These are phyloP conservation scores for Blomia tropicalis DNA, from an alignment of 2,888 invertebrate species.

Conservation along the genomic window DNA sequence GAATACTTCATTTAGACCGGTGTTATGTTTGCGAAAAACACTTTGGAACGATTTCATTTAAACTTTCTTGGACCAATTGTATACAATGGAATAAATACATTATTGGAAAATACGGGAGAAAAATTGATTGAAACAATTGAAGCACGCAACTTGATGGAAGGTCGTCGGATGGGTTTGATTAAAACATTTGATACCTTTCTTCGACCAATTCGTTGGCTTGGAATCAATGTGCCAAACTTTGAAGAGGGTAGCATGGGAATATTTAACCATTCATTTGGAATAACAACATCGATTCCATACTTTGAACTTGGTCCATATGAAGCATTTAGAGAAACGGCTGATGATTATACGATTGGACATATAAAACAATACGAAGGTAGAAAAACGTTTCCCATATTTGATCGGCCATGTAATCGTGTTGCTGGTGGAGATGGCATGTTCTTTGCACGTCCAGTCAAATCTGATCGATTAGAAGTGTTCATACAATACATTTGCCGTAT, in stretches of 20 bases:
- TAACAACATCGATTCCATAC: constrained; percentile 1
- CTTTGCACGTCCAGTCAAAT: not conserved
- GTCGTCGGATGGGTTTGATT: not conserved
- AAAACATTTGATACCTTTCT: not conserved
- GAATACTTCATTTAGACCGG: constrained; percentile 1
- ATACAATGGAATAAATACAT: not conserved
- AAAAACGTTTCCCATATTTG: not conserved
- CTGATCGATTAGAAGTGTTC: not conserved
- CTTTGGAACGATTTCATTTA: not conserved
- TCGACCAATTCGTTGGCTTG: not conserved
- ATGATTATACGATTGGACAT: not conserved
- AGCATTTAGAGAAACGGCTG: not conserved
- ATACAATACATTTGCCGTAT: not conserved
- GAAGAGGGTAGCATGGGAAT: not conserved
- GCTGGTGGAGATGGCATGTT: constrained; percentile 2
- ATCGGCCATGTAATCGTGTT: not conserved
- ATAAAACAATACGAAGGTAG: not conserved
- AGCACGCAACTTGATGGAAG: not conserved
- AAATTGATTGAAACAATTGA: not conserved
- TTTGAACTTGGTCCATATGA: constrained; percentile 7
- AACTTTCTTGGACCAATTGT: constrained; percentile 6
- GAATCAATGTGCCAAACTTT: constrained; percentile 8
- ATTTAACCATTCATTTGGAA: constrained; percentile 3
- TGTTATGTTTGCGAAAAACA: not conserved
- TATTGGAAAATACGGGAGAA: not conserved